A percentile compares a stretch with the other conserved stretches of the same genome.
phyloP scores from a whole-genome alignment of 2,888 invertebrate species.

The Pollenia griseotomentosa region DNA sequence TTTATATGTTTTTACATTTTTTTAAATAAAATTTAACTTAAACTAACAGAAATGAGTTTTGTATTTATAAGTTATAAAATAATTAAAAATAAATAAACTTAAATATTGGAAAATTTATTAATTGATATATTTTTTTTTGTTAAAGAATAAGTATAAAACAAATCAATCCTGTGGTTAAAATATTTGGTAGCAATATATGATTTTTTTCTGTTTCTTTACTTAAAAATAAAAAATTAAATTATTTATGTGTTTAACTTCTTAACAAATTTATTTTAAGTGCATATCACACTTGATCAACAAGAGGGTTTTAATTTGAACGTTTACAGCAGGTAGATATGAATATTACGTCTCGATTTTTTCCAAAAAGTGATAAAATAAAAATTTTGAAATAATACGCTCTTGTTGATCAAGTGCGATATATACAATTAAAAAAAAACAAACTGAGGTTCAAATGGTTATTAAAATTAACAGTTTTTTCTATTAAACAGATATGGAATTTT shows the following conservation, averaged over 20 bases:
- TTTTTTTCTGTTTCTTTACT: not conserved
- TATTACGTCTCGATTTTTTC: no score
- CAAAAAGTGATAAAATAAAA: no score
- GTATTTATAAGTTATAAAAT: not conserved
- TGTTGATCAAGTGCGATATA: not conserved
- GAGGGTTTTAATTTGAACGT: no score
- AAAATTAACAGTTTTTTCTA: not conserved
- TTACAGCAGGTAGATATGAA: no score
- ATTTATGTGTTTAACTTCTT: not conserved
- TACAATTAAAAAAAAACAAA: conserved; percentile 38
- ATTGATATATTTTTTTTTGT: not conserved
- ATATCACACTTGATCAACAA: no score
- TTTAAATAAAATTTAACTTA: conserved; percentile 31
- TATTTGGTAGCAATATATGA: conserved; percentile 59
- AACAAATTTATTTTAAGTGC: no score
- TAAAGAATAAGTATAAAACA: not conserved
- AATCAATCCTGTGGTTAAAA: conserved; percentile 15
- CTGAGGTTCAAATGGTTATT: conserved; percentile 64
- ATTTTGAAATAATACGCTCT: no score
- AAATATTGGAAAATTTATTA: not conserved
- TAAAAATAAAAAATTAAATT: not conserved
- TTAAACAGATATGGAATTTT: not conserved
- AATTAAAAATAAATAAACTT: conserved; percentile 1
- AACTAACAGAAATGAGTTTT: not conserved
- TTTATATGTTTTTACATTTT: conserved; percentile 8